phyloP scores from a whole-genome alignment of 2,888 invertebrate species.

The Heliconius charithonia region DNA sequence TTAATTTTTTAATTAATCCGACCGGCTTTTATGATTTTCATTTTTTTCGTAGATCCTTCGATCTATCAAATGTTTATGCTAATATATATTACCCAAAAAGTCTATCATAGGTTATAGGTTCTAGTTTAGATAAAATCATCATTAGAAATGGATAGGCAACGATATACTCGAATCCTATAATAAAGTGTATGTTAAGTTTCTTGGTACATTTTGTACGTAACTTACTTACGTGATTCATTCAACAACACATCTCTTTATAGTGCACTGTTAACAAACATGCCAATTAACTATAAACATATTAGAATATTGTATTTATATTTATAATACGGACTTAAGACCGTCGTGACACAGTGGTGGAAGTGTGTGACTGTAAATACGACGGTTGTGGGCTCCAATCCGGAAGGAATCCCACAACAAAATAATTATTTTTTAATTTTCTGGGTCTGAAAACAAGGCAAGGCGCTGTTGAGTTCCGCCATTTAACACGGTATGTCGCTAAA shows the following conservation, averaged over 20 bases:
- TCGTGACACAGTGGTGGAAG: background rate
- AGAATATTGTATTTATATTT: background rate
- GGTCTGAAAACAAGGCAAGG: too few relatives aligned
- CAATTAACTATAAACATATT: background rate
- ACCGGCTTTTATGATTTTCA: too few relatives aligned
- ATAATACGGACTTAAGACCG: background rate
- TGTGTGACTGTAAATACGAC: background rate
- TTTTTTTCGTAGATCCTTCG: too few relatives aligned
- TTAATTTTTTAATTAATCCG: too few relatives aligned
- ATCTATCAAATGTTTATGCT: too few relatives aligned
- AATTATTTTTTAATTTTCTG: too few relatives aligned
- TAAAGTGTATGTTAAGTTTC: slow-evolving; percentile 27
- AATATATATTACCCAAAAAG: background rate
- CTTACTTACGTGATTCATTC: slow-evolving; percentile 12
- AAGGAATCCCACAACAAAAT: too few relatives aligned
- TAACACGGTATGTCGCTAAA: too few relatives aligned
- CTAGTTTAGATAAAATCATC: background rate
- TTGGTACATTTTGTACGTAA: slow-evolving; percentile 23
- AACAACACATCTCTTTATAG: slow-evolving; percentile 10
- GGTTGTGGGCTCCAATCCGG: too few relatives aligned
- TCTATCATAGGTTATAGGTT: background rate
- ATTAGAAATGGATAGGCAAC: slow-evolving; percentile 10
- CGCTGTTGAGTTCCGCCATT: too few relatives aligned
- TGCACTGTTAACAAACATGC: slow-evolving; percentile 15
- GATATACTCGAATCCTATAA: background rate